These are phyloP conservation scores for Irena cyanogastra DNA, from an alignment of 2,113 vertebrate species.

Conservation along the genomic window DNA sequence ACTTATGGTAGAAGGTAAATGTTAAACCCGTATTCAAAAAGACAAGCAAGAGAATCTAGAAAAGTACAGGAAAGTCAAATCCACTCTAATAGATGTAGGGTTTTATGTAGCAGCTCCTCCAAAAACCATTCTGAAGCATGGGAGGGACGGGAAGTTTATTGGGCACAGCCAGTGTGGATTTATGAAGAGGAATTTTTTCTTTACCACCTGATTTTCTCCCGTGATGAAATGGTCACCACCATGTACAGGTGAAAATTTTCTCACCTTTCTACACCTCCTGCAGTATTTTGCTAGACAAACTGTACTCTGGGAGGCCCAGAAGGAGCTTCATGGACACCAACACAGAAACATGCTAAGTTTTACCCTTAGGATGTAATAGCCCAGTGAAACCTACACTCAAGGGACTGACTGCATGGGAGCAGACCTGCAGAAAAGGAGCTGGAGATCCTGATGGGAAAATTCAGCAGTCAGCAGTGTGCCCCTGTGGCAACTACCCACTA, in stretches of 20 bases:
- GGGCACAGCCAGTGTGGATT: neutral
- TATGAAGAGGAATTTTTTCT: neutral
- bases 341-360: neutral
- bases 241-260: neutral
- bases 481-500: neutral
- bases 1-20: neutral
- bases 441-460: neutral
- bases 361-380: neutral
- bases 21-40: neutral
- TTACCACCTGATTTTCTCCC: neutral
- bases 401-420: neutral
- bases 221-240: neutral
- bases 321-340: neutral
- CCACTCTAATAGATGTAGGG: fast-evolving
- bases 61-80: neutral
- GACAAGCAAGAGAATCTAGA: neutral
- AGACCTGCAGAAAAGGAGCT: neutral
- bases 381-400: neutral
- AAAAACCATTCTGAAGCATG: neutral
- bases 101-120: neutral
- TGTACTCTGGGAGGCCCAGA: neutral
- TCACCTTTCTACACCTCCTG: neutral
- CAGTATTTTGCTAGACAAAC: neutral
- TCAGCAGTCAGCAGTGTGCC: neutral
- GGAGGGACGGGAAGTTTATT: neutral